Percentiles rank a stretch among this genome's conserved stretches.
These are phyloP conservation scores for Caenorhabditis imperialis DNA, from an alignment of 2,888 invertebrate species.

Conservation along the genomic window DNA sequence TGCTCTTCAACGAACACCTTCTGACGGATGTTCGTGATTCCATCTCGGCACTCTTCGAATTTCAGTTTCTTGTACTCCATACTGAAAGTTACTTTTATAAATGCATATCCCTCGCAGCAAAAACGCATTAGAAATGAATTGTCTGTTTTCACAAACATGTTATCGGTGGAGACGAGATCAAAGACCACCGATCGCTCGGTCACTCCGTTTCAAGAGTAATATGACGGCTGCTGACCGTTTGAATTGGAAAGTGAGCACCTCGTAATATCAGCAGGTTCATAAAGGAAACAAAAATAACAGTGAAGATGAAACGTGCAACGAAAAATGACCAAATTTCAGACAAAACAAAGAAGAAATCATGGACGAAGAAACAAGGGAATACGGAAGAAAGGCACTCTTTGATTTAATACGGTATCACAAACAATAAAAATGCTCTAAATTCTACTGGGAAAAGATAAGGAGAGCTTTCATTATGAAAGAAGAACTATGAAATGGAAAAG, in stretches of 20 bases:
- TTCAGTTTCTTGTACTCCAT: slow-evolving; percentile 41
- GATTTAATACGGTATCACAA: slow-evolving; percentile 32
- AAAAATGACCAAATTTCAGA: background rate
- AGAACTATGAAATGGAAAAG: background rate
- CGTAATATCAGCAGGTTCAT: too few relatives aligned
- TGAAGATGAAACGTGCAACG: too few relatives aligned
- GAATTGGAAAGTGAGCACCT: too few relatives aligned
- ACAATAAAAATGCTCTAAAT: slow-evolving; percentile 32
- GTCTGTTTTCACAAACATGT: too few relatives aligned
- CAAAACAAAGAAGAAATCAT: slow-evolving; percentile 14
- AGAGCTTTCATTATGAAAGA: slow-evolving; percentile 43
- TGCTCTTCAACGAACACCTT: slow-evolving; percentile 60
- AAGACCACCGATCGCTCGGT: too few relatives aligned
- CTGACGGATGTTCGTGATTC: slow-evolving; percentile 30
- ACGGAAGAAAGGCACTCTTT: slow-evolving; percentile 18
- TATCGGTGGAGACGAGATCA: too few relatives aligned
- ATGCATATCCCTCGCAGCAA: too few relatives aligned
- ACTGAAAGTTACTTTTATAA: background rate
- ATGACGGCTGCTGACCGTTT: too few relatives aligned
- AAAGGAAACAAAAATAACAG: too few relatives aligned
- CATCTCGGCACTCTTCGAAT: slow-evolving; percentile 33
- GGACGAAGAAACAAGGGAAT: slow-evolving; percentile 2
- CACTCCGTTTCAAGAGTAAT: too few relatives aligned
- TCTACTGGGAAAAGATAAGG: slow-evolving; percentile 14
- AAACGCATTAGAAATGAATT: too few relatives aligned